Evolutionary conservation across 2,888 invertebrate species (phyloP).

Genomic region (Leptopilina myrica): DNA sequence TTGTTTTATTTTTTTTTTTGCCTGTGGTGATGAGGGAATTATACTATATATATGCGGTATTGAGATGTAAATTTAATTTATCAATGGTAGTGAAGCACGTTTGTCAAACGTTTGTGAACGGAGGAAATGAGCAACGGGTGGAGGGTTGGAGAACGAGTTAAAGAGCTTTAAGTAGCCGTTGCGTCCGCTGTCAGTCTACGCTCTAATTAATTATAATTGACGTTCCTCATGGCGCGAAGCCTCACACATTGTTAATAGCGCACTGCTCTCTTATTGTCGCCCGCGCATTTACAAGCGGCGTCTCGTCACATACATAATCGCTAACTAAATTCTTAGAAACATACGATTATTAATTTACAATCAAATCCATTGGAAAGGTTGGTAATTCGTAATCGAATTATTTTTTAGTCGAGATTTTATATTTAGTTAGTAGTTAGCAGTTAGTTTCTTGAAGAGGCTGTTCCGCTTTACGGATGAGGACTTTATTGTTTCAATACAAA

Average conservation of each 20-base stretch:
- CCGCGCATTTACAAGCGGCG: slow-evolving; percentile 46
- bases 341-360: no score
- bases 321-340: slow-evolving; percentile 12
- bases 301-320: slow-evolving; percentile 45
- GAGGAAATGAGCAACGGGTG: slow-evolving; percentile 61
- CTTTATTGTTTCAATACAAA: no score
- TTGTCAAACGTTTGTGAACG: slow-evolving; percentile 56
- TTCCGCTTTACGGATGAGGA: no score
- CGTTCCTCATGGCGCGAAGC: slow-evolving; percentile 74
- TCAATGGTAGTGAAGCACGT: not conserved
- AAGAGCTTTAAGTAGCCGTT: slow-evolving; percentile 73
- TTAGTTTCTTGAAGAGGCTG: no score
- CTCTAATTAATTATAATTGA: slow-evolving; percentile 77
- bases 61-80: slow-evolving; percentile 24
- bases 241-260: slow-evolving; percentile 69
- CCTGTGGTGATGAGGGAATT: not conserved
- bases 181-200: slow-evolving; percentile 76
- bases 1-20: no score
- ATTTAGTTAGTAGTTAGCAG: no score
- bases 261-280: slow-evolving; percentile 47
- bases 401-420: no score
- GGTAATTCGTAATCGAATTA: no score
- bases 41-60: not conserved
- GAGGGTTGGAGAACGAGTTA: slow-evolving; percentile 70
- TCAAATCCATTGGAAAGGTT: no score